Conservation (phyloP, 2,888 invertebrate species). For the Ceramica pisi region DNA sequence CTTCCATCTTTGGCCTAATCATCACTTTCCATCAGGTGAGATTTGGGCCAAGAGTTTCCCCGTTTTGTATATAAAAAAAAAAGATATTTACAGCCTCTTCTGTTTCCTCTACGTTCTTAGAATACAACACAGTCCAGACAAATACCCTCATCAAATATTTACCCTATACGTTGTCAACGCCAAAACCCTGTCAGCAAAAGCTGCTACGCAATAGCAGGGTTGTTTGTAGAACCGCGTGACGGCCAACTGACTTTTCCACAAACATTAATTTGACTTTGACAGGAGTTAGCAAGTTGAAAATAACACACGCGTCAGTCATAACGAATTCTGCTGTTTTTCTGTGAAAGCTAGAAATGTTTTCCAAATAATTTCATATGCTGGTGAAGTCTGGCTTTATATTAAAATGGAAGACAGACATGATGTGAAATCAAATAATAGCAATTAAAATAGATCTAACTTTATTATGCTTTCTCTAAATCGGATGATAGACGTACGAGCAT, state of each 20-base stretch:
- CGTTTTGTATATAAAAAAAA: no score
- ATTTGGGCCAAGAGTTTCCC: no score
- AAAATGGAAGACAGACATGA: neutral
- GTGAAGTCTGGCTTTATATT: neutral
- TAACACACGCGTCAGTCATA: constrained; percentile 21
- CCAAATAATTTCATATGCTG: neutral
- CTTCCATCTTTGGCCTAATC: no score
- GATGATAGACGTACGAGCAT: no score
- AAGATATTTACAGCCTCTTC: no score
- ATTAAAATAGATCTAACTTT: neutral
- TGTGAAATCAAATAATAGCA: neutral
- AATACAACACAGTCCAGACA: no score
- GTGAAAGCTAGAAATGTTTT: constrained; percentile 8
- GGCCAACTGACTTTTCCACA: constrained; percentile 1
- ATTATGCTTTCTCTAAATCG: no score
- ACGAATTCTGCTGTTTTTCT: constrained; percentile 3
- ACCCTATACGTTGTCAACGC: neutral
- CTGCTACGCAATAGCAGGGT: neutral
- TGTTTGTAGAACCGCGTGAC: constrained; percentile 16
- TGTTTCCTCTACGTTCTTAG: no score
- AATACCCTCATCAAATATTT: neutral
- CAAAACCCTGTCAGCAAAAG: constrained; percentile 8
- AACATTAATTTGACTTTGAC: constrained; percentile 33
- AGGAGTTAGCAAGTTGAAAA: constrained; percentile 23
- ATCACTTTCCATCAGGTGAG: no score